phyloP scores from a whole-genome alignment of 1,140 invertebrate genomes.

The Chymomyza costata region DNA sequence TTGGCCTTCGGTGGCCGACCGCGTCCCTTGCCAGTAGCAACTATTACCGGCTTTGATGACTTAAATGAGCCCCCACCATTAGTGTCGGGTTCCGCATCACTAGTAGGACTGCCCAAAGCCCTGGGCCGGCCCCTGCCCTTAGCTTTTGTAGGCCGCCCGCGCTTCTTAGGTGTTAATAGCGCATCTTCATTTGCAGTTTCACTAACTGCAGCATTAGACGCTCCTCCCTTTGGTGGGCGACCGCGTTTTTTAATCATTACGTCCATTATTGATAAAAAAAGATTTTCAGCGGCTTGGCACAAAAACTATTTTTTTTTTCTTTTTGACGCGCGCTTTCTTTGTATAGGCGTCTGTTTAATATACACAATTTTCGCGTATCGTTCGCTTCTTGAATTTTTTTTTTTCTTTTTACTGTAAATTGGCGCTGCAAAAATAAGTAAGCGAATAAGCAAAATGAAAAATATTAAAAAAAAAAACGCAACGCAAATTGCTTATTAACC shows the following conservation, averaged over 20 bases:
- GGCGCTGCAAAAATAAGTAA: no score
- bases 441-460: no score
- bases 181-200: constrained; percentile 10
- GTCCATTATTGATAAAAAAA: neutral
- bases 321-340: constrained; percentile 3
- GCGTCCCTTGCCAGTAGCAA: constrained; percentile 43
- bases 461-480: no score
- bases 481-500: neutral
- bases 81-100: constrained; percentile 16
- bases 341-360: neutral
- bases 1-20: constrained; percentile 43
- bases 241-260: constrained; percentile 48
- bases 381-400: constrained; percentile 3
- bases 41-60: neutral
- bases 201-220: neutral
- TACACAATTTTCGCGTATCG: neutral
- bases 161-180: constrained; percentile 33
- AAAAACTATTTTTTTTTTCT: neutral
- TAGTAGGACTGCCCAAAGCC: constrained; percentile 15
- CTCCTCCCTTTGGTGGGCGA: constrained; percentile 37
- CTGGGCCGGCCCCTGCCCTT: constrained; percentile 35
- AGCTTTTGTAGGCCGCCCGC: constrained; percentile 42
- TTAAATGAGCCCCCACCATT: no score
- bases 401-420: constrained; percentile 17
- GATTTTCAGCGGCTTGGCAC: neutral